Evolutionary conservation across 2,113 vertebrate species (phyloP).

Genomic region (Atherinomorus stipes): DNA sequence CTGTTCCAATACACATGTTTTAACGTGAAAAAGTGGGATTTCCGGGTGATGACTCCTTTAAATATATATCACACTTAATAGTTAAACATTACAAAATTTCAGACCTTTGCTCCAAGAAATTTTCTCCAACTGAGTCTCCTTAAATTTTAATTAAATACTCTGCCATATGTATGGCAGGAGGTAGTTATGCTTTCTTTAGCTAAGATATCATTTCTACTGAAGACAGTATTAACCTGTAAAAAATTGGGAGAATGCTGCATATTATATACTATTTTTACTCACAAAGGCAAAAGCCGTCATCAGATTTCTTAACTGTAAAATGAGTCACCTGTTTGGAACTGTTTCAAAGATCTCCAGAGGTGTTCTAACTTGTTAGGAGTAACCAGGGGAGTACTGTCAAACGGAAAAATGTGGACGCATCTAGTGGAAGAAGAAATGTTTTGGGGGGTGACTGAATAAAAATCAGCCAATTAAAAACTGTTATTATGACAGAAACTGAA

Average conservation of each 20-base stretch:
- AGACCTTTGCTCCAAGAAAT: too few relatives aligned
- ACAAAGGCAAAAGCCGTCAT: slow-evolving; percentile 26
- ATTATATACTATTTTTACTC: slow-evolving; percentile 13
- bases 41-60: too few relatives aligned
- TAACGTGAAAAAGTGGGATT: too few relatives aligned
- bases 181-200: too few relatives aligned
- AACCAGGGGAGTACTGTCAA: slow-evolving; percentile 14
- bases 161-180: too few relatives aligned
- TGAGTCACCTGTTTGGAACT: slow-evolving; percentile 25
- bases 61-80: too few relatives aligned
- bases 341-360: slow-evolving; percentile 32
- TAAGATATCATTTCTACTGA: too few relatives aligned
- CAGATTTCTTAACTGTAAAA: slow-evolving; percentile 24
- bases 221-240: too few relatives aligned
- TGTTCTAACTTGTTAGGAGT: slow-evolving; percentile 32
- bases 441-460: slow-evolving; percentile 20
- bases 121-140: too few relatives aligned
- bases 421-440: slow-evolving; percentile 11
- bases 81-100: too few relatives aligned
- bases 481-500: slow-evolving; percentile 18
- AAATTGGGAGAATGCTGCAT: background rate
- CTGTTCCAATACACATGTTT: too few relatives aligned
- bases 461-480: slow-evolving; percentile 37
- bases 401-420: slow-evolving; percentile 9
- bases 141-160: too few relatives aligned